phyloP scores from a whole-genome alignment of 2,888 invertebrate species.

The Drosophila picticornis region DNA sequence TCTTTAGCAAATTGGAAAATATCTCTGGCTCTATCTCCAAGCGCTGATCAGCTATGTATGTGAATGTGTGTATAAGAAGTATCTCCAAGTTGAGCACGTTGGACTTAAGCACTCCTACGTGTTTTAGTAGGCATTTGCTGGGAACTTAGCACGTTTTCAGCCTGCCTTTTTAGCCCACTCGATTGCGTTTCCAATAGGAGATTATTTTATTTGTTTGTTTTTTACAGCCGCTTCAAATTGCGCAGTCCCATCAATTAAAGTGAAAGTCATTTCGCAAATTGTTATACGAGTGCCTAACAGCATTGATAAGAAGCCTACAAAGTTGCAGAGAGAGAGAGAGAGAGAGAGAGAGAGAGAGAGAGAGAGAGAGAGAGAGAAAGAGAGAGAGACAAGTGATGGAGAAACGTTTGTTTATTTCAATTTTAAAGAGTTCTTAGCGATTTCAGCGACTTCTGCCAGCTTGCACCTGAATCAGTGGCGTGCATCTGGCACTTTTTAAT shows the following conservation, averaged over 20 bases:
- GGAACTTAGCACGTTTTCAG: constrained; percentile 63
- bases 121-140: constrained; percentile 56
- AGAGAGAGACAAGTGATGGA: not conserved
- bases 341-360: not conserved
- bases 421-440: not conserved
- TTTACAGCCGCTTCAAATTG: constrained; percentile 21
- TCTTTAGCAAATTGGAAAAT: constrained; percentile 2
- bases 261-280: constrained; percentile 56
- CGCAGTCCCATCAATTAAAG: constrained; percentile 58
- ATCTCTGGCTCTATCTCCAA: not conserved
- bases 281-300: constrained; percentile 1
- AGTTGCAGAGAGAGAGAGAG: not conserved
- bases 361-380: not conserved
- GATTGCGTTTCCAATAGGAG: constrained; percentile 11
- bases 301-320: constrained; percentile 19
- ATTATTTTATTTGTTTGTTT: constrained; percentile 38
- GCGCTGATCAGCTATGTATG: not conserved
- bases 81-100: not conserved
- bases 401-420: not conserved
- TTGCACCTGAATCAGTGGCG: constrained; percentile 3
- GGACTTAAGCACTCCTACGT: not conserved
- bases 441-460: not conserved
- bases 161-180: constrained; percentile 9
- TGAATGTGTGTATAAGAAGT: not conserved
- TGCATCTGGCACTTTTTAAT: constrained; percentile 11